Percentiles rank a stretch among this genome's conserved stretches.
Conservation (phyloP, 1,140 invertebrate genomes). For the Acromyrmex echinatior region DNA sequence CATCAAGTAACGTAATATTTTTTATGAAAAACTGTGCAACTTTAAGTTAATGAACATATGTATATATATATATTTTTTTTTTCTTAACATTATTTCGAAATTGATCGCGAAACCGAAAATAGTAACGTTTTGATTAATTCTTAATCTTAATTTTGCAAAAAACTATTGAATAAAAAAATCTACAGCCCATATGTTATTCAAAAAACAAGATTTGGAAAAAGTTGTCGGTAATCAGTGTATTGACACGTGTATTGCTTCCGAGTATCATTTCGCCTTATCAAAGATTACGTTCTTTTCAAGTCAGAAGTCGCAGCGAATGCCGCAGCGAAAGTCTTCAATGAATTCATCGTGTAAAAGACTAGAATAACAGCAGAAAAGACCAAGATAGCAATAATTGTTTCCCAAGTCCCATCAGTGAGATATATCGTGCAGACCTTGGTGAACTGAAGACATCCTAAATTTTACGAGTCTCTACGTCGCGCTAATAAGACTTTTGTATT, state of each 20-base stretch:
- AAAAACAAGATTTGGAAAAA: neutral
- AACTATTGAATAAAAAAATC: neutral
- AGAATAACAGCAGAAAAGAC: slow-evolving; percentile 26
- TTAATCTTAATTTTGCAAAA: neutral
- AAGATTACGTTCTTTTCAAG: slow-evolving; percentile 32
- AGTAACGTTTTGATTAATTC: neutral
- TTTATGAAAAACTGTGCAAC: neutral
- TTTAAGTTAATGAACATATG: neutral
- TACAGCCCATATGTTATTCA: neutral
- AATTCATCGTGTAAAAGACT: slow-evolving; percentile 33
- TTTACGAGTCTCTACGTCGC: slow-evolving; percentile 37
- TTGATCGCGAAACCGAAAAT: neutral
- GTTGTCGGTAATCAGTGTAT: neutral
- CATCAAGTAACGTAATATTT: neutral
- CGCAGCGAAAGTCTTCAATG: slow-evolving; percentile 64
- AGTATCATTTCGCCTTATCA: neutral
- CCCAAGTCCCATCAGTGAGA: slow-evolving; percentile 76
- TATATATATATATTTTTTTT: neutral
- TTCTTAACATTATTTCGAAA: neutral
- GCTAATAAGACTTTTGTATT: slow-evolving; percentile 70
- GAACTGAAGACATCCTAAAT: slow-evolving; percentile 67
- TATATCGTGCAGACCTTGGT: slow-evolving; percentile 67
- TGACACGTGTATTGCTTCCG: neutral
- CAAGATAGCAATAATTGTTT: slow-evolving; percentile 77
- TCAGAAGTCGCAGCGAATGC: slow-evolving; percentile 25